phyloP scores from a whole-genome alignment of 1,140 invertebrate genomes.

The Temnothorax curvispinosus region DNA sequence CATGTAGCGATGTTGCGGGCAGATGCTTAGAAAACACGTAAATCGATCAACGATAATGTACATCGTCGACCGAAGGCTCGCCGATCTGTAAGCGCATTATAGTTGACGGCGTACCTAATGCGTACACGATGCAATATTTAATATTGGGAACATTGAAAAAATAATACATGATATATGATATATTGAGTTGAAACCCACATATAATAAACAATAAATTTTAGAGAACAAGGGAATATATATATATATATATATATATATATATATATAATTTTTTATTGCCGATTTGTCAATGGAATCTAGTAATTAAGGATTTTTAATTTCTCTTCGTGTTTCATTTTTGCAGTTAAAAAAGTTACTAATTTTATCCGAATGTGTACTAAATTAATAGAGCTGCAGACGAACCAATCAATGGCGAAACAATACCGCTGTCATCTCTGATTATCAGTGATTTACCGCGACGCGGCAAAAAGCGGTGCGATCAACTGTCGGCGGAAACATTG shows the following conservation, averaged over 20 bases:
- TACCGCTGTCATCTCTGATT: neutral
- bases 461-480: conserved; percentile 31
- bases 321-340: neutral
- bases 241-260: no score
- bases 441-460: conserved; percentile 41
- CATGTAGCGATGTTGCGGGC: conserved; percentile 29
- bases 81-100: conserved; percentile 16
- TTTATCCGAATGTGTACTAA: neutral
- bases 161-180: neutral
- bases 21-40: conserved; percentile 49
- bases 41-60: conserved; percentile 35
- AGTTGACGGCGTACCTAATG: neutral
- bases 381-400: neutral
- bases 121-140: neutral
- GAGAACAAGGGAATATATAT: neutral
- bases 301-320: neutral
- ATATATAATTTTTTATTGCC: neutral
- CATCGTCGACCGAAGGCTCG: neutral
- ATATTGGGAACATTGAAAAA: neutral
- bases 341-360: neutral
- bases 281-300: neutral
- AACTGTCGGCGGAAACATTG: conserved; percentile 40
- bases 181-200: neutral
- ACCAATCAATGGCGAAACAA: neutral
- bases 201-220: neutral